Base-by-base conservation (phyloP, 2,888 invertebrate species). In the Nowickia ferox region DNA sequence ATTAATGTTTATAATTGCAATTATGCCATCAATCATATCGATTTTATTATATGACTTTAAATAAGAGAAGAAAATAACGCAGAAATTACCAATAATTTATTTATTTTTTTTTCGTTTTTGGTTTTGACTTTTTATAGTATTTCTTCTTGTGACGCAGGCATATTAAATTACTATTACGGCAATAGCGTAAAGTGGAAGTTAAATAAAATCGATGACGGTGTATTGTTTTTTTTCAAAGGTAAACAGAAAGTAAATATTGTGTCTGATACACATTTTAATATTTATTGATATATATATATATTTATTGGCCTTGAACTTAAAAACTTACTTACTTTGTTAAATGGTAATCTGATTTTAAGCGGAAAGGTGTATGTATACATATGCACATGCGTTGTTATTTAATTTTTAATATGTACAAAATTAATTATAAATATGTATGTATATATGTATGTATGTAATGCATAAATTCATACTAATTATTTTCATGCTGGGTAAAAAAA, bases 1-100 rank as follows among this genome's bases (percentile, higher is more conserved):
- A 46, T 71, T 44, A 63, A 71, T 63, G 63, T 79, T 71, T 71
- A 63, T 79, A 79, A 79, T 71, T 44, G 71, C 79, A 71, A 59
- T 71, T 71, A 63, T 46, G 63, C 42, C 79, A 71, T 79, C 71
- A 79, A 79, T 79, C 69, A 71, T 71, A 42, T 40, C 63, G 4
- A 79, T 30, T 61, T 77, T 59, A n/a, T n/a, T 63, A 42, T 46
- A n/a, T 61, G 69, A 51, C 42, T 48, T 68, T 19, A 57, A 59
- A 69, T 38, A 46, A 66, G 5, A 66, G 15, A 59, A 68, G 46
- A 59, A 77, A 68, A 68, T 4, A 38, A 57, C 30, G 44, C 19
- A 1, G 38, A 55, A 76, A 76, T 51, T 19, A 5, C 46, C 63
- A 65, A 30, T 75, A 75, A 65, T 22, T 30, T 76, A 38, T 65